Conservation (phyloP, 2,113 vertebrate species). For the Stigmatopora argus region DNA sequence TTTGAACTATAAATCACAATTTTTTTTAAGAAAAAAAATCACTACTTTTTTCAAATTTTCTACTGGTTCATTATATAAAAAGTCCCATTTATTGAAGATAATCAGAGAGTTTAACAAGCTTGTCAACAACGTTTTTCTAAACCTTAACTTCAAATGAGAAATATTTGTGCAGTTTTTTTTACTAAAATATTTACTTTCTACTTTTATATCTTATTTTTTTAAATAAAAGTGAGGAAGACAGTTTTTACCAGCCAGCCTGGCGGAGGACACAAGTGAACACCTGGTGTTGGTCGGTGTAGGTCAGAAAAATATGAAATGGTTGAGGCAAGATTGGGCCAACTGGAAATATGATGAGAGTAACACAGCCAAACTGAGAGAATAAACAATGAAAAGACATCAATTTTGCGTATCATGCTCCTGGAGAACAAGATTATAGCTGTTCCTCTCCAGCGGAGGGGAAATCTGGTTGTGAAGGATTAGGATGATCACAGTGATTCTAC, state of each 20-base stretch:
- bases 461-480: conserved; percentile 45
- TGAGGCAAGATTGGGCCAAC: conserved; percentile 4
- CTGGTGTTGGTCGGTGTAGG: background rate
- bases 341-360: conserved; percentile 6
- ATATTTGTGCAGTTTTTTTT: too few relatives aligned
- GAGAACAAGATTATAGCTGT: conserved; percentile 42
- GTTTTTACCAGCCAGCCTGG: background rate
- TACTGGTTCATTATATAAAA: too few relatives aligned
- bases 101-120: too few relatives aligned
- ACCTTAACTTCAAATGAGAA: too few relatives aligned
- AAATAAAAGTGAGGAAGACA: background rate
- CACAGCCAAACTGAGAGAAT: conserved; percentile 8
- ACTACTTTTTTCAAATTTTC: too few relatives aligned
- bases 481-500: conserved; percentile 13
- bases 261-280: background rate
- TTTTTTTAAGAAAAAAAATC: too few relatives aligned
- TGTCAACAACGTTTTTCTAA: too few relatives aligned
- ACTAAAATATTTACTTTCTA: background rate
- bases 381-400: conserved; percentile 21
- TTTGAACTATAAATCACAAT: too few relatives aligned
- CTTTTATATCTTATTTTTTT: background rate
- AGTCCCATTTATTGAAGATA: too few relatives aligned
- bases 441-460: conserved; percentile 32
- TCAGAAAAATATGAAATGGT: conserved; percentile 21
- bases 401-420: conserved; percentile 34